Conservation (phyloP, 2,797 vertebrate genomes). For the Notolepis coatsorum region DNA sequence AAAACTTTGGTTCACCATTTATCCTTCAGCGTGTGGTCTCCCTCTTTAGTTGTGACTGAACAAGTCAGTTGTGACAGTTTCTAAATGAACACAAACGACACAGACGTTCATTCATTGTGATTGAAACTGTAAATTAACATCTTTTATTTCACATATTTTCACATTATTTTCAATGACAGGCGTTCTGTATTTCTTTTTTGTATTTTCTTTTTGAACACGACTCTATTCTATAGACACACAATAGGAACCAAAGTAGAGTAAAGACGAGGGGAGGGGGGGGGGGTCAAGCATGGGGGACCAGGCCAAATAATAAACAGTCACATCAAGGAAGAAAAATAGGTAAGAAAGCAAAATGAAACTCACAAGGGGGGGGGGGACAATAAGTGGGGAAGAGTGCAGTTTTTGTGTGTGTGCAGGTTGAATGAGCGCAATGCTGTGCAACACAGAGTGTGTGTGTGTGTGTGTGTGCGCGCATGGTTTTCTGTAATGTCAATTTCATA, state of each 20-base stretch:
- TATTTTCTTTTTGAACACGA: conserved; percentile 17
- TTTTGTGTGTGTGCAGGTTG: conserved; percentile 46
- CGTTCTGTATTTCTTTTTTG: conserved; percentile 30
- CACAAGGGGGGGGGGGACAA: conserved; percentile 9
- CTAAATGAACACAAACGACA: not conserved
- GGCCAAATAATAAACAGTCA: conserved; percentile 47
- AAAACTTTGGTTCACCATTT: too few species aligned
- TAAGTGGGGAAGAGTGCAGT: conserved; percentile 30
- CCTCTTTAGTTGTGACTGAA: not conserved
- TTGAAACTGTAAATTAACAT: conserved; percentile 67
- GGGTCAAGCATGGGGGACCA: conserved; percentile 58
- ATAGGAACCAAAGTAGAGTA: conserved; percentile 51
- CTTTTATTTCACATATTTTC: conserved; percentile 74
- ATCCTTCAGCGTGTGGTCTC: too few species aligned
- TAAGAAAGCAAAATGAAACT: conserved; percentile 24
- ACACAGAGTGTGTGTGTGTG: conserved; percentile 46
- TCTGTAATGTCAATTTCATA: conserved; percentile 1
- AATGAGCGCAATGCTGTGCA: conserved; percentile 32
- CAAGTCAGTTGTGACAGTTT: too few species aligned
- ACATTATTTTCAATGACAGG: conserved; percentile 68
- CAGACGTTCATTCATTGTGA: conserved; percentile 28
- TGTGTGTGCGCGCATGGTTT: not conserved
- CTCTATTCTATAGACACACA: conserved; percentile 68
- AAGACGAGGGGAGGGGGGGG: conserved; percentile 15
- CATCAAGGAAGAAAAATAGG: conserved; percentile 1